Evolutionary conservation across 2,797 vertebrate genomes (phyloP), one percentile per base, ranked within the genome.

Genomic region (Aeoliscus strigatus): DNA sequence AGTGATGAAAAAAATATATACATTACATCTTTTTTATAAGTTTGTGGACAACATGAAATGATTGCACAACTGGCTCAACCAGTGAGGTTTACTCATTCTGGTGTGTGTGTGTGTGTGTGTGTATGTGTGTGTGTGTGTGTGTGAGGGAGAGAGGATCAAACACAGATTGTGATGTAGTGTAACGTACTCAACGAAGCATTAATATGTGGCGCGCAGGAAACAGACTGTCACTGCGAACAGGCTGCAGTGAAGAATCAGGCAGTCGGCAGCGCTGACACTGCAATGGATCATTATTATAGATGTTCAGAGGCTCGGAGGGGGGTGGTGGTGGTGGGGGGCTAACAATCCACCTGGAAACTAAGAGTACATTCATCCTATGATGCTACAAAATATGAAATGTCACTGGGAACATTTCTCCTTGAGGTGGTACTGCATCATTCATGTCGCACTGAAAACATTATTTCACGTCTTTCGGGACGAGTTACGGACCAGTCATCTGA

Each of bases 221-320:
- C 68, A 57, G 50, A 47, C 39, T 62, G 66, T 72, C 58, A 33
- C 54, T 42, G 49, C 59, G 64, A 75, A 66, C 73, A 65, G 63
- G 47, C 70, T 54, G 60, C 69, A 63, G 75, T 85, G 88, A 91
- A 92, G 83, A 89, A 89, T 91, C 87, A 86, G 70, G 67, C 66
- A 47, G 64, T 46, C 63, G 16, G 36, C 46, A 39, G 50, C 13
- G 11, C 59, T 77, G 90, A 88, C 87, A 83, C 74, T 73, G 82
- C 81, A 87, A 91, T 89, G 85, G 76, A 86, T 87, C 88, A 86
- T 71, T 83, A 82, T 86, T 87, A 84, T 76, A 85, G 83, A 88
- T 85, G 84, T 73, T 85, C 74, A 68, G 74, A 85, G 83, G 78
- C 79, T 82, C 77, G 83, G 66, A 58, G 74, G 79, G n/a, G 77